Percentiles rank a stretch among this genome's conserved stretches.
Conservation (phyloP, 2,113 vertebrate species). For the Lipophrys pholis region DNA sequence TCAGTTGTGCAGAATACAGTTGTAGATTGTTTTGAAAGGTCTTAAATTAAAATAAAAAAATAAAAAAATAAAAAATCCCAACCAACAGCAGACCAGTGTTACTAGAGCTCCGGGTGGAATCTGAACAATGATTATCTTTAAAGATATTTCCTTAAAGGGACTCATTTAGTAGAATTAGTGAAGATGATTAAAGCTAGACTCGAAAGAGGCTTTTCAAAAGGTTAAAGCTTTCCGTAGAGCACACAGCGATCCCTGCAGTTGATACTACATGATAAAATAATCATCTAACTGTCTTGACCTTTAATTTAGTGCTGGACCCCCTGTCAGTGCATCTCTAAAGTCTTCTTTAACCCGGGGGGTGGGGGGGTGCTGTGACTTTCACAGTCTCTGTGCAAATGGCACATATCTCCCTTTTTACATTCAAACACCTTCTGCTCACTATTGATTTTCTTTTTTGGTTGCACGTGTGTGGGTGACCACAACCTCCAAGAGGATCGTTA, state of each 20-base stretch:
- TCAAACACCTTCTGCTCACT: slow-evolving; percentile 44
- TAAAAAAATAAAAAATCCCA: not conserved
- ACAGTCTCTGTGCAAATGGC: slow-evolving; percentile 36
- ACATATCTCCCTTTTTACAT: slow-evolving; percentile 43
- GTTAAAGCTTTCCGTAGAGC: slow-evolving; percentile 26
- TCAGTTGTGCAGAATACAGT: too few species aligned
- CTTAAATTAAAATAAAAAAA: too few species aligned
- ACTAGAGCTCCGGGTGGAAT: not conserved
- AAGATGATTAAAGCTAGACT: slow-evolving; percentile 5
- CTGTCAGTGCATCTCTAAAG: slow-evolving; percentile 15
- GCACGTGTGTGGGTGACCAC: slow-evolving; percentile 12
- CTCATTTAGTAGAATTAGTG: slow-evolving; percentile 12
- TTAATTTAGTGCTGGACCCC: slow-evolving; percentile 36
- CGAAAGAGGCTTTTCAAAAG: slow-evolving; percentile 21
- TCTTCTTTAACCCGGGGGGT: slow-evolving; percentile 23
- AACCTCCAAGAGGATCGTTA: slow-evolving; percentile 46
- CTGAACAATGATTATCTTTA: too few species aligned
- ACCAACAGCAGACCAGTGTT: slow-evolving; percentile 1
- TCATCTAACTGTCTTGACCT: slow-evolving; percentile 58
- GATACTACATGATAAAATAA: slow-evolving; percentile 36
- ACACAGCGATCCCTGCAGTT: slow-evolving; percentile 31
- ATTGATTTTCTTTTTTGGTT: slow-evolving; percentile 57
- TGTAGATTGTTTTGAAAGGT: too few species aligned
- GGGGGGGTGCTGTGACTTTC: slow-evolving; percentile 45
- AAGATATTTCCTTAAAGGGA: not conserved